Base-by-base conservation (phyloP, 2,888 invertebrate species). In the Stenodema calcarata region DNA sequence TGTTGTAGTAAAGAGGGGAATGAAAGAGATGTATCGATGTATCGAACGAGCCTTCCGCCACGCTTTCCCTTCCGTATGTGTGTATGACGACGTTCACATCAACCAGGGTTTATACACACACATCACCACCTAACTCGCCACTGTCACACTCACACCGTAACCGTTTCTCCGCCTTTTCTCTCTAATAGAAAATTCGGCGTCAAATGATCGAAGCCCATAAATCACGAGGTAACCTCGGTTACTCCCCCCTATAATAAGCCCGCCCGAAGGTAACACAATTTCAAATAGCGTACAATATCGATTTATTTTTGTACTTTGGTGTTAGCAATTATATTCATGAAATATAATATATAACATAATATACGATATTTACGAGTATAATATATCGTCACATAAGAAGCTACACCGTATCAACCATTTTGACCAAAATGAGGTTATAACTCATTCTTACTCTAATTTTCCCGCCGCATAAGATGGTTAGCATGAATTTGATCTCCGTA, bases 181-280 rank as follows among this genome's bases (percentile, higher is more conserved):
- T 35, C 75, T 76, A 76, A 76, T 76, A 76, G 75, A 76, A 76
- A 28, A 76, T 76, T 76, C 75, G 75, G 75, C 75, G 75, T 76
- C 41, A 76, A 76, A 76, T 76, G 75, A 76, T 41, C 75, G 75
- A 76, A 76, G 41, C 75, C 30, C 75, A 76, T 76, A 41, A 76
- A 76, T 76, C 75, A 76, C 75, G 18, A 50, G 41, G 75, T 76
- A 76, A 76, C 75, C 75, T 41, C 3, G 75, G 35, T 41, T 16
- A 76, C 75, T 11, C 7, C 41, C 75, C 1, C 0, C 50, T 50
- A 50, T 50, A 50, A 50, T 50, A 50, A 50, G 50, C n/a, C n/a
- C 16, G 50, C n/a, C n/a, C n/a, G 50, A n/a, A 6, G 14, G 50
- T n/a, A 50, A 35, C 35, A 35, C 35, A 7, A n/a, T n/a, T n/a